Evolutionary conservation across 2,113 vertebrate genomes (phyloP).

Genomic region (Melierax canorus): DNA sequence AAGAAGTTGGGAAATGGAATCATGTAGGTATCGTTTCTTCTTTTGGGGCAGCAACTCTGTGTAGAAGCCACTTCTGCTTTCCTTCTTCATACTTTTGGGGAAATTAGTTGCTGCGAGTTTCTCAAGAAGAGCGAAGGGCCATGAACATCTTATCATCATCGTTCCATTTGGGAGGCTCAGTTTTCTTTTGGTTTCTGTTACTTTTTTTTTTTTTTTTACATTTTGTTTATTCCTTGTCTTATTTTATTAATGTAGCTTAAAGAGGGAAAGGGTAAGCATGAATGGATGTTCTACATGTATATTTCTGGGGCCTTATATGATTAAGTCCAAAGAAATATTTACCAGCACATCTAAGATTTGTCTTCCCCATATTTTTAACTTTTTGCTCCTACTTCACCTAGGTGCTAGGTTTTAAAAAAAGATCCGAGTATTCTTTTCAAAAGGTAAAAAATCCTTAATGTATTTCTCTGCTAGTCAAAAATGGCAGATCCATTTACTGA

Average conservation of each 20-base stretch:
- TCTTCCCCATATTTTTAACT: neutral
- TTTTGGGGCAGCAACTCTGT: neutral
- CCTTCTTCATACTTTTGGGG: neutral
- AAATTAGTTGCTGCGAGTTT: neutral
- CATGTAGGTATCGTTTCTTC: neutral
- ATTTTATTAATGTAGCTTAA: neutral
- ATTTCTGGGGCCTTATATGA: neutral
- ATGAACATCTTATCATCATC: fast-evolving
- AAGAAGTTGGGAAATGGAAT: constrained; percentile 7
- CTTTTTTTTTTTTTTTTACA: too few species aligned
- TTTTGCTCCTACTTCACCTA: neutral
- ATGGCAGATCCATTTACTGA: neutral
- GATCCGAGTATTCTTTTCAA: neutral
- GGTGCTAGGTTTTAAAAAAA: neutral
- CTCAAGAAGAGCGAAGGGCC: neutral
- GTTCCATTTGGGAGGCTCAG: neutral
- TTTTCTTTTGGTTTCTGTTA: neutral
- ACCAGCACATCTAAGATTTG: neutral
- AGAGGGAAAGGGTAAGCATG: neutral
- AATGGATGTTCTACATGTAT: fast-evolving
- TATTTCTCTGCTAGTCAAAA: neutral
- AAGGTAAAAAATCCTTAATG: neutral
- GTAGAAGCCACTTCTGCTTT: constrained; percentile 25
- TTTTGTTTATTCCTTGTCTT: neutral
- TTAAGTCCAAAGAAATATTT: neutral